Percentiles rank a stretch among this genome's conserved stretches.
Conservation (phyloP, 2,797 vertebrate genomes). For the Leptoclinus maculatus region DNA sequence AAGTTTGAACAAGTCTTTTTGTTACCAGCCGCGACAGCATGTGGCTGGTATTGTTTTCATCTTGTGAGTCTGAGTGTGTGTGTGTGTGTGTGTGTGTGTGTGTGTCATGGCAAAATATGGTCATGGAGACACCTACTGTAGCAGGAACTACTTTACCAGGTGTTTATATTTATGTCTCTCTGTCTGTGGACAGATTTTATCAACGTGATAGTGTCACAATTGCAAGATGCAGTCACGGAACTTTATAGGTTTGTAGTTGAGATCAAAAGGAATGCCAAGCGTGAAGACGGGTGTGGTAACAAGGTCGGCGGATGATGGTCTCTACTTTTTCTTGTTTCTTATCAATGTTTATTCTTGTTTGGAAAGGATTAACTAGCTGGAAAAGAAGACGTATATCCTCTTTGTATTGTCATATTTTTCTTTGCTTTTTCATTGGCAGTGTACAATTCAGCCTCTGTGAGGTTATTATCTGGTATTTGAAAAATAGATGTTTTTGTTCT, state of each 20-base stretch:
- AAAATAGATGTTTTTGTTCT: slow-evolving; percentile 9
- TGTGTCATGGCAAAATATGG: neutral
- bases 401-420: neutral
- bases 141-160: neutral
- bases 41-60: neutral
- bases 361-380: slow-evolving; percentile 1
- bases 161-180: neutral
- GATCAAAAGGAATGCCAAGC: neutral
- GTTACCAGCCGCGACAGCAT: neutral
- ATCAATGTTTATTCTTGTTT: slow-evolving; percentile 7
- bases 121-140: neutral
- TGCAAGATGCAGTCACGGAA: neutral
- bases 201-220: neutral
- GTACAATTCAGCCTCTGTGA: neutral
- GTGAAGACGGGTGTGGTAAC: neutral
- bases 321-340: neutral
- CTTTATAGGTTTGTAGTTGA: neutral
- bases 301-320: neutral
- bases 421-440: neutral
- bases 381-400: neutral
- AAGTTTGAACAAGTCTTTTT: slow-evolving; percentile 34
- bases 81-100: neutral
- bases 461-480: neutral
- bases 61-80: neutral
- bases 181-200: neutral